These are phyloP conservation scores for Parazoanthus darwini DNA, from an alignment of 92 coral and sea anemone genomes.

Conservation along the genomic window DNA sequence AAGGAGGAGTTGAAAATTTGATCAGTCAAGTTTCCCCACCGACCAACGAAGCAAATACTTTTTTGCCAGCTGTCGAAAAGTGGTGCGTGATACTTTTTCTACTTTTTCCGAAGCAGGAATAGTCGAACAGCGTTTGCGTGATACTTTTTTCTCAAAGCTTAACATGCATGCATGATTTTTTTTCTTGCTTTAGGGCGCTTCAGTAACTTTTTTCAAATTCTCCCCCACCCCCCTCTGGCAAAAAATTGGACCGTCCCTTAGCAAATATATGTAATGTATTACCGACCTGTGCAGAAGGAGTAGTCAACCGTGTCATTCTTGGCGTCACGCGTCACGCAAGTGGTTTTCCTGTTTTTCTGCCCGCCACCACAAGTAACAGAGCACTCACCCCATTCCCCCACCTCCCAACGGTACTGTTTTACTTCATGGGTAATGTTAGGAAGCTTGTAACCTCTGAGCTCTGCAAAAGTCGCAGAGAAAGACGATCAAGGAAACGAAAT, in stretches of 20 bases:
- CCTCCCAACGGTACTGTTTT: slow-evolving; percentile 61
- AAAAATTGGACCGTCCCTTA: no score
- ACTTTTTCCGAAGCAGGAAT: no score
- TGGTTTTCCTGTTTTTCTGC: slow-evolving; percentile 64
- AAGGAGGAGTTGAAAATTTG: no score
- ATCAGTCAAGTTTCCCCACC: no score
- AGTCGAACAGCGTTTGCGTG: no score
- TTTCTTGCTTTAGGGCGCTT: no score
- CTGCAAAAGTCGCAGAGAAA: background rate
- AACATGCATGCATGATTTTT: no score
- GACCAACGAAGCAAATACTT: no score
- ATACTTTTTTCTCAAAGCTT: background rate
- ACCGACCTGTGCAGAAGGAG: slow-evolving; percentile 63
- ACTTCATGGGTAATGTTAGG: slow-evolving; percentile 13
- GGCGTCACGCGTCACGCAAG: slow-evolving; percentile 52
- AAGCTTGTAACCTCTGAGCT: slow-evolving; percentile 30
- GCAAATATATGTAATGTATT: background rate
- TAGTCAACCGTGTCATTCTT: slow-evolving; percentile 49
- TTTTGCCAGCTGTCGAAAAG: no score
- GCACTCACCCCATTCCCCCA: slow-evolving; percentile 77
- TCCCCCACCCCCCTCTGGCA: no score
- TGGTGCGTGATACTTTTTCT: no score
- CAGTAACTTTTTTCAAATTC: no score
- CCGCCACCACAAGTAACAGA: slow-evolving; percentile 88
- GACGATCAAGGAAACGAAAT: background rate